Evolutionary conservation across 1,140 invertebrate genomes (phyloP), one percentile per base, ranked within the genome.

Genomic region (Orius insidiosus): DNA sequence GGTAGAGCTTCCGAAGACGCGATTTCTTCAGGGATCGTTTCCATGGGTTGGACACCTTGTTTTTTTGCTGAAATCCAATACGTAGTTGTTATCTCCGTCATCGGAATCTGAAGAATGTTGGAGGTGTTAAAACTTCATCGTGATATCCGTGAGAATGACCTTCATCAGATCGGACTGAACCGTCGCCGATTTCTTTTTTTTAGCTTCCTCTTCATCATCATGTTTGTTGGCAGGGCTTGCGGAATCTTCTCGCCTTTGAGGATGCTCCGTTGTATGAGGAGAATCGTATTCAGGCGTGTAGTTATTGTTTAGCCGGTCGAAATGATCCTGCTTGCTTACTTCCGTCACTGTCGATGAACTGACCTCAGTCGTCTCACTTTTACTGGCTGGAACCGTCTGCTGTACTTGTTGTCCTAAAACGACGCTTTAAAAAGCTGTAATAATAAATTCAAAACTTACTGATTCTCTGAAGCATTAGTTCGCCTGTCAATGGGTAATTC

Each of bases 101-200:
- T 92, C 81, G 3, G 83, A 87, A 54, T 90, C 86, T 56, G 84
- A 86, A 40, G 80, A 85, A 56, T 88, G 85, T 65, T 89, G 85
- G 85, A 5, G 85, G 85, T 15, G 85, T 88, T 11, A 86, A 73
- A 10, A 72, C 75, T 60, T 90, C 86, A 59, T 90, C 85, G 56
- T 87, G 84, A 60, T 86, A 86, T 8, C 83, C 85, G 57, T 90
- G 85, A 55, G 85, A 89, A 56, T 90, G 84, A 57, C 87, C 86
- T 68, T 93, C 87, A 58, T 93, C 87, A 1, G 85, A 89, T 54
- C 85, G 67, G 0, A 89, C 81, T 11, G 79, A 83, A 18, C 80
- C 82, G 56, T 85, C 82, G 56, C 56, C 8, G 13, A 45, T 45
- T n/a, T 42, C 47, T 47, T 47, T 11, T 48, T 38, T 31, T 36